These are phyloP conservation scores for Xanthia togata DNA, from an alignment of 2,888 invertebrate genomes.

Conservation along the genomic window DNA sequence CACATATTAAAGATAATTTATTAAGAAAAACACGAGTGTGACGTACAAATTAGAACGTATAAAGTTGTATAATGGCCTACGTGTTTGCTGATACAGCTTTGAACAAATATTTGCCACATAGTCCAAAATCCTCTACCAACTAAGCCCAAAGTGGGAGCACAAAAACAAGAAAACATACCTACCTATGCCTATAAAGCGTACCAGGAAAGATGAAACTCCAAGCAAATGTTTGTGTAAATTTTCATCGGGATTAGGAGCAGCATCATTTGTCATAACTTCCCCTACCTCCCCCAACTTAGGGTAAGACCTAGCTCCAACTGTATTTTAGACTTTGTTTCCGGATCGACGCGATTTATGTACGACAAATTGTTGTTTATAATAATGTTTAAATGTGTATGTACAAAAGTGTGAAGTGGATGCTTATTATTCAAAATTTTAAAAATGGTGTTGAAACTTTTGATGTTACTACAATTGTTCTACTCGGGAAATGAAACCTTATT, in stretches of 20 bases:
- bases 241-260: slow-evolving; percentile 60
- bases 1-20: background rate
- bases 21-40: background rate
- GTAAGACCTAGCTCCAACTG: slow-evolving; percentile 61
- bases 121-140: background rate
- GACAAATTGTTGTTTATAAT: slow-evolving; percentile 57
- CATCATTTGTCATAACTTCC: slow-evolving; percentile 66
- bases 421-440: background rate
- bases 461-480: too few relatives aligned
- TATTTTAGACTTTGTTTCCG: slow-evolving; percentile 56
- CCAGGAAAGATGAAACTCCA: slow-evolving; percentile 49
- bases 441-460: background rate
- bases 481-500: too few relatives aligned
- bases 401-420: background rate
- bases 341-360: slow-evolving; percentile 53
- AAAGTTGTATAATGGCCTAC: background rate
- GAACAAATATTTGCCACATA: slow-evolving; percentile 3
- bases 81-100: background rate
- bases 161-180: slow-evolving; percentile 42
- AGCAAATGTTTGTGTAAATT: slow-evolving; percentile 63
- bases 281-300: slow-evolving; percentile 43
- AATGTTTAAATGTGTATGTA: slow-evolving; percentile 1
- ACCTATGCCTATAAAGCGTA: slow-evolving; percentile 7
- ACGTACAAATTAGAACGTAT: background rate
- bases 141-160: background rate